A percentile compares a stretch with the other conserved stretches of the same genome.
Conservation (phyloP, 2,113 vertebrate genomes). For the Cariama cristata region DNA sequence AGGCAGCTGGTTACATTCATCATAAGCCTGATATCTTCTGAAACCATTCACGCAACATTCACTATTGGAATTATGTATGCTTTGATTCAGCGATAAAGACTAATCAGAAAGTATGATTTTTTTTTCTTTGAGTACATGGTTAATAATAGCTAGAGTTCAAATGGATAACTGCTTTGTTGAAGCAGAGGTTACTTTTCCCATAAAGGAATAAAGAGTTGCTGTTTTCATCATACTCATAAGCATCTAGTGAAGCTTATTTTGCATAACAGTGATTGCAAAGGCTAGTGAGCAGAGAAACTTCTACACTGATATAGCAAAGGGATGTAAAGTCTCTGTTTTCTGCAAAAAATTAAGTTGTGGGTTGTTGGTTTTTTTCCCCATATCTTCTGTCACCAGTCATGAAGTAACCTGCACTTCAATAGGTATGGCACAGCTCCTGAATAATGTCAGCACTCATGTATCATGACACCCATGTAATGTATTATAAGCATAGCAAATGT, state of each 20-base stretch:
- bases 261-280: not conserved
- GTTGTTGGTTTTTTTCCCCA: rapidly evolving
- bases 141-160: not conserved
- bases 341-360: not conserved
- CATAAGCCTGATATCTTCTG: not conserved
- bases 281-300: not conserved
- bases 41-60: not conserved
- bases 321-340: not conserved
- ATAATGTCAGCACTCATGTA: not conserved
- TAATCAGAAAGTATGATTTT: not conserved
- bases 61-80: not conserved
- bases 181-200: not conserved
- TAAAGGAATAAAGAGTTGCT: not conserved
- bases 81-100: not conserved
- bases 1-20: not conserved
- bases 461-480: not conserved
- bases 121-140: not conserved
- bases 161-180: not conserved
- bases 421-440: not conserved
- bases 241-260: not conserved
- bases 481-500: not conserved
- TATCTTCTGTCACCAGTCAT: not conserved
- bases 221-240: not conserved
- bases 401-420: not conserved
- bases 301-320: not conserved